Evolutionary conservation across 2,888 invertebrate species (phyloP), one percentile per base, ranked within the genome.

Genomic region (Stramonita haemastoma): DNA sequence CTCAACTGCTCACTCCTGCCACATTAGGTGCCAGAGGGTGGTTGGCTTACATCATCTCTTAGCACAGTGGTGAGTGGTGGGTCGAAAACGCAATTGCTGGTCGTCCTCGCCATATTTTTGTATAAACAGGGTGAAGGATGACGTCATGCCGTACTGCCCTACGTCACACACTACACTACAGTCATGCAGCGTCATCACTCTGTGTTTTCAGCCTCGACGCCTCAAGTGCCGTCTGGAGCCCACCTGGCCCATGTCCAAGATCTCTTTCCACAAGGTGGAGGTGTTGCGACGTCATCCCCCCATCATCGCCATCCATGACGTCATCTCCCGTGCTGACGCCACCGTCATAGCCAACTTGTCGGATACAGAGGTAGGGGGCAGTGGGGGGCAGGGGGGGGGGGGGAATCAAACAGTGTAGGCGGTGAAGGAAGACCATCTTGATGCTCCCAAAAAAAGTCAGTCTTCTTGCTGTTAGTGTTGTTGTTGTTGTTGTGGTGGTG

Each of bases 211-310:
- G 89, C 60, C 34, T 36, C 85, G 29, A 6, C 85, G 85, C n/a
- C 66, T 83, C 36, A 85, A 56, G 56, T 89, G 89, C 34, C 60
- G 32, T 8, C 85, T 89, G 89, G 56, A 56, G 26, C 84, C 84
- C 6, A 32, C 89, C 2, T 66, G 81, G 36, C 81, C 81, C 1
- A 70, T 26, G n/a, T 83, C 84, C 46, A 60, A n/a, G 19, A 84
- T 89, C 56, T 70, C 84, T 22, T 89, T 84, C 57, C n/a, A 73
- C 89, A 89, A 85, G 57, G 26, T 89, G 84, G 89, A 89, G 73
- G 60, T 85, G n/a, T 56, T 89, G 6, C 70, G 77, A n/a, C 60
- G 36, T 11, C 70, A 85, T 29, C 89, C 89, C 5, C 89, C 89
- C 5, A 85, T 89, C 57, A 2, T 89, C 46, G 89, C 73, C 73